Base-by-base conservation (phyloP, 2,888 invertebrate species). In the Phyllotreta cruciferae region DNA sequence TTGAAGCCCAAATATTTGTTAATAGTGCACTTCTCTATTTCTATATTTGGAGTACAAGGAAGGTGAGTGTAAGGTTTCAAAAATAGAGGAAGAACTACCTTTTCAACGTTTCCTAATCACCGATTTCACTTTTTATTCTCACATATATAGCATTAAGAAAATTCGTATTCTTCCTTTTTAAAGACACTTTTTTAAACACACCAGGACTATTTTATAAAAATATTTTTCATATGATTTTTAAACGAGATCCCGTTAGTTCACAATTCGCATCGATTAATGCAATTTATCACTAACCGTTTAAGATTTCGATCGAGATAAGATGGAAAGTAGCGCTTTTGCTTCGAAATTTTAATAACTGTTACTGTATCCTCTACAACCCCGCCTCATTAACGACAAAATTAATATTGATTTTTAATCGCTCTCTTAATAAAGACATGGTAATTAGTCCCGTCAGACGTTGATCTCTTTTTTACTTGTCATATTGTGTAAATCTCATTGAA, bases 1-100 rank as follows among this genome's bases (percentile, higher is more conserved):
- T 67, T 67, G 67, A 67, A 65, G 44, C 38, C 42, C 56, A 64
- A 67, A 67, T 67, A 67, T 67, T 67, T 67, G 58, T 50, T 41
- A 61, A 38, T 49, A 60, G 56, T 61, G 60, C 62, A 65, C 64
- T 63, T 63, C 50, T 56, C 53, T 39, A 61, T 60, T 24, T 24
- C 24, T 24, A 24, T 24, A 24, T 24, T 24, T 24, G 4, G 24
- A 24, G 49, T 65, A 56, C 56, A 41, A 56, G 62, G 55, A 52
- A 57, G 63, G 35, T 3, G 7, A 13, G 57, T 60, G 45, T 64
- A 61, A 10, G 55, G 50, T 66, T 66, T 56, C 66, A 52, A 34
- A 41, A 13, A 41, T 56, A 60, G 52, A 62, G 56, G 60, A 63
- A 56, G 47, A 50, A 64, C 34, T 11, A 61, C 13, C 14, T 42